phyloP scores from a whole-genome alignment of 1,140 invertebrate genomes.

The Microplitis mediator region DNA sequence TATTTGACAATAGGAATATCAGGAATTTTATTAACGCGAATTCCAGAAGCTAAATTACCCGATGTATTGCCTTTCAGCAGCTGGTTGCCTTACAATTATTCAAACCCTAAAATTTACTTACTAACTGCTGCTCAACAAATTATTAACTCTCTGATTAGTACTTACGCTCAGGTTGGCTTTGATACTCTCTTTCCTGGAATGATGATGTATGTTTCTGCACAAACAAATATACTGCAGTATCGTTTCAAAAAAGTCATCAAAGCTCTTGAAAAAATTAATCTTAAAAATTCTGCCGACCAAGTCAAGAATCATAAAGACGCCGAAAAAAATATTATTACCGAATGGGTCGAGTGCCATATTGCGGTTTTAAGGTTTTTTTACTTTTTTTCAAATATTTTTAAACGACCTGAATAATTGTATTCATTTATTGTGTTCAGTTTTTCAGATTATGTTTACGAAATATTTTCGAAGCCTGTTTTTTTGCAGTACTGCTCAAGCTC shows the following conservation, averaged over 20 bases:
- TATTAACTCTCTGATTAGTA: neutral
- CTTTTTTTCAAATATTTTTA: neutral
- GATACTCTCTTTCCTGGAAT: neutral
- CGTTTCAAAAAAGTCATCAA: neutral
- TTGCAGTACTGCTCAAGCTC: neutral
- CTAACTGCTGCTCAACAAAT: neutral
- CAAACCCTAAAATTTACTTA: neutral
- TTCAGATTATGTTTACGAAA: neutral
- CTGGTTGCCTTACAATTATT: neutral
- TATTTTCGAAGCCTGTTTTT: neutral
- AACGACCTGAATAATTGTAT: no score
- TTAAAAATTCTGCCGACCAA: neutral
- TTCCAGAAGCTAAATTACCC: neutral
- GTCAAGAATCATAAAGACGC: neutral
- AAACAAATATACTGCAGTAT: neutral
- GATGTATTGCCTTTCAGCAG: neutral
- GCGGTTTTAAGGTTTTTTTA: neutral
- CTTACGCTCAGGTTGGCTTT: neutral
- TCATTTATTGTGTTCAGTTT: neutral
- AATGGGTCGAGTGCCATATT: neutral
- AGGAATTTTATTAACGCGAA: neutral
- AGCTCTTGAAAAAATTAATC: neutral
- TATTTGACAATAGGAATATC: neutral
- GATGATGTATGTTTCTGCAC: neutral
- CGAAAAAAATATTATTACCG: neutral